Conservation (phyloP, 2,113 vertebrate genomes). For the Tonatia bakeri region DNA sequence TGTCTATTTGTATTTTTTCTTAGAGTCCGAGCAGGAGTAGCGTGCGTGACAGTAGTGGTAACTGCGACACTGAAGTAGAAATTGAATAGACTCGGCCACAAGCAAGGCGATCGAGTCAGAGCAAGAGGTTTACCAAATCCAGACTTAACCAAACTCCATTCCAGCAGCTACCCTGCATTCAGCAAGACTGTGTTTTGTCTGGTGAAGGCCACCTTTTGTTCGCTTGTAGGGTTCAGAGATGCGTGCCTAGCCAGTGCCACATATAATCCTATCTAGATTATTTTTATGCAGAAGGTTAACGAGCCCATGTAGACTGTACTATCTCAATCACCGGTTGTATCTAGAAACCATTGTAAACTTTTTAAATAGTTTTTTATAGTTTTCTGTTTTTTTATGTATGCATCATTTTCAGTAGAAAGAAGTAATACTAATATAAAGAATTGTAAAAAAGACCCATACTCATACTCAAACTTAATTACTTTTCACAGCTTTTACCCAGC, state of each 20-base stretch:
- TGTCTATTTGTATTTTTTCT: neutral
- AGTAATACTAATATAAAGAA: slow-evolving; percentile 3
- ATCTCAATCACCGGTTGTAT: neutral
- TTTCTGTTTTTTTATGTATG: neutral
- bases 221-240: neutral
- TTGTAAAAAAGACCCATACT: neutral
- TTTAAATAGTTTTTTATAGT: neutral
- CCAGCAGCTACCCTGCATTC: neutral
- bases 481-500: neutral
- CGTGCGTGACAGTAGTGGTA: neutral
- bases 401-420: neutral
- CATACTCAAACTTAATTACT: neutral
- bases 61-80: neutral
- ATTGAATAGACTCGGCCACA: neutral
- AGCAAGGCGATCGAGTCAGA: neutral
- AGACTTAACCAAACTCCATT: neutral
- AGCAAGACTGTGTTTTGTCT: slow-evolving; percentile 5
- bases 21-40: neutral
- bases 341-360: neutral
- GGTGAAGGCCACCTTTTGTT: neutral
- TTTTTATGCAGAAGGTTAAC: neutral
- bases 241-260: neutral
- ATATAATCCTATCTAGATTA: neutral
- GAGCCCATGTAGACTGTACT: neutral
- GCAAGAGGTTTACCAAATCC: neutral